These are phyloP conservation scores for Troides helena DNA, from an alignment of 2,888 invertebrate genomes.

Conservation along the genomic window DNA sequence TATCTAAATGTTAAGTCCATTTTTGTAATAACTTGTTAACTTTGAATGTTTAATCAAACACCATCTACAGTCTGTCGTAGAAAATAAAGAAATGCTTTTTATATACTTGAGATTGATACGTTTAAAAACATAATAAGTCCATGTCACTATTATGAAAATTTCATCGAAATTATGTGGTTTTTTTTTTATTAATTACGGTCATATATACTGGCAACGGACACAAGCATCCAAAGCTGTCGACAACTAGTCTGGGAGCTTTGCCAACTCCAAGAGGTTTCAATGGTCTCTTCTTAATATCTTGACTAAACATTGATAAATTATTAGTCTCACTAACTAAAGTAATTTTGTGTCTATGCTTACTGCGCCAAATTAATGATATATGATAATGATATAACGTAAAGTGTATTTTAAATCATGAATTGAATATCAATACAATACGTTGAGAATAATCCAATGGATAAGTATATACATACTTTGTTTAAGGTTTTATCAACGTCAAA, in stretches of 20 bases:
- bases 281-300: constrained; percentile 33
- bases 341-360: constrained; percentile 10
- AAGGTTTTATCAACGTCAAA: no score
- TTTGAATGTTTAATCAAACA: no score
- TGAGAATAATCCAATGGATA: neutral
- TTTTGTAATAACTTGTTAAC: no score
- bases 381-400: neutral
- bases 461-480: neutral
- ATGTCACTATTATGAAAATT: no score
- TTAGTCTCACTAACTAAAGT: constrained; percentile 24
- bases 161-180: neutral
- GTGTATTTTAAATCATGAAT: no score
- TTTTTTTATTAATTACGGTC: constrained; percentile 2
- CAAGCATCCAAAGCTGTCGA: constrained; percentile 43
- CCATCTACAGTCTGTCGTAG: no score
- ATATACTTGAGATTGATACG: no score
- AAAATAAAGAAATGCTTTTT: no score
- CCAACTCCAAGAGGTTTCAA: constrained; percentile 42
- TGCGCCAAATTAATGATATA: constrained; percentile 8
- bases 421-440: no score
- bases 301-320: constrained; percentile 36
- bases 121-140: no score
- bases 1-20: no score
- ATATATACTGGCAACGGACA: constrained; percentile 40
- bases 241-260: constrained; percentile 49